Percentiles rank a stretch among this genome's conserved stretches.
These are phyloP conservation scores for Periplaneta americana DNA, from an alignment of 1,140 invertebrate genomes.

Conservation along the genomic window DNA sequence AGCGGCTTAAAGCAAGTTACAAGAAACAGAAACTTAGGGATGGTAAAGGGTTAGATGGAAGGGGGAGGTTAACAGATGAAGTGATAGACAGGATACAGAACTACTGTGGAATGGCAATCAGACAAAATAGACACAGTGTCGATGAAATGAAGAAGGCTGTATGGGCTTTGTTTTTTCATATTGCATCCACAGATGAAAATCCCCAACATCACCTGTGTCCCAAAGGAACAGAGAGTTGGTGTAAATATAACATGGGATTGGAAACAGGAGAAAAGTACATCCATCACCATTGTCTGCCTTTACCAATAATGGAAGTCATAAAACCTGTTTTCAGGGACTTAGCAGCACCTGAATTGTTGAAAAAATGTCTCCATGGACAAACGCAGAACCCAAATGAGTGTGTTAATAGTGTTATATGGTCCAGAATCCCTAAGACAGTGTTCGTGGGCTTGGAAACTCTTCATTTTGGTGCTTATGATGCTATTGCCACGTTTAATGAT, in stretches of 20 bases:
- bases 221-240: conserved; percentile 28
- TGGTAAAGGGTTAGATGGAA: conserved; percentile 13
- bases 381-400: conserved; percentile 22
- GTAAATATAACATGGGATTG: conserved; percentile 27
- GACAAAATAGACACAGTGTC: conserved; percentile 17
- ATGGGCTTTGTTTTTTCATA: conserved; percentile 23
- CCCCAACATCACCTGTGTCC: conserved; percentile 26
- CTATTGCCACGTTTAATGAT: conserved; percentile 16
- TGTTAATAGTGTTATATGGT: conserved; percentile 21
- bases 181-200: conserved; percentile 20
- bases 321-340: conserved; percentile 20
- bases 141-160: conserved; percentile 19
- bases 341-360: conserved; percentile 14
- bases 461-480: conserved; percentile 19
- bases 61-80: conserved; percentile 15
- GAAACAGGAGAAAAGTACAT: conserved; percentile 16
- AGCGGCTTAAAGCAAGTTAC: neutral
- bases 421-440: conserved; percentile 18
- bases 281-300: conserved; percentile 8
- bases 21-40: conserved; percentile 5
- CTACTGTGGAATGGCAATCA: conserved; percentile 22
- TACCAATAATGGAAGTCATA: conserved; percentile 16
- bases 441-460: conserved; percentile 19
- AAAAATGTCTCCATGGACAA: conserved; percentile 21
- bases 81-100: conserved; percentile 21